These are phyloP conservation scores for Caenorhabditis panamensis DNA, from an alignment of 2,888 invertebrate species.

Conservation along the genomic window DNA sequence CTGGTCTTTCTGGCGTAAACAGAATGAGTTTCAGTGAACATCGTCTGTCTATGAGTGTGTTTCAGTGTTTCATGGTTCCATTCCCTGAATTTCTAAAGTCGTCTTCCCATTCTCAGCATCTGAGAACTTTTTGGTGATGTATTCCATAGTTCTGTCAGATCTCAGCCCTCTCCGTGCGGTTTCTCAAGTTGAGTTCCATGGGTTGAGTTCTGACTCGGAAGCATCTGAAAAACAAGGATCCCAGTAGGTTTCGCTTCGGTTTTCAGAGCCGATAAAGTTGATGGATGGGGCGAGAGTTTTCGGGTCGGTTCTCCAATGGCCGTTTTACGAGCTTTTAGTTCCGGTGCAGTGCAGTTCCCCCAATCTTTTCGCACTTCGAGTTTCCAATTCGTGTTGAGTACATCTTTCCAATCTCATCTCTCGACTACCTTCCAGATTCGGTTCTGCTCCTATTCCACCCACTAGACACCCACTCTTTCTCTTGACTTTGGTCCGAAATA, in stretches of 20 bases:
- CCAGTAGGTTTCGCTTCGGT: constrained; percentile 6
- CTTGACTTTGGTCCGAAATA: constrained; percentile 26
- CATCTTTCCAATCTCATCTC: neutral
- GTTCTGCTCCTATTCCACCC: constrained; percentile 27
- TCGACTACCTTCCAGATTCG: neutral
- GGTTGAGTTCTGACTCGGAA: neutral
- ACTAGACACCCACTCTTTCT: constrained; percentile 44
- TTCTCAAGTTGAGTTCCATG: neutral
- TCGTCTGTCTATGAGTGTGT: neutral
- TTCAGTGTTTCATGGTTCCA: constrained; percentile 15
- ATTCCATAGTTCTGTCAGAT: neutral
- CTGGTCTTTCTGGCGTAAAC: neutral
- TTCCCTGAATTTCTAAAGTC: neutral
- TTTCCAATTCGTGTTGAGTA: constrained; percentile 25
- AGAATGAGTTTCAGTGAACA: neutral
- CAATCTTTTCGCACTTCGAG: constrained; percentile 24
- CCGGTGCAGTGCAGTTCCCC: constrained; percentile 29
- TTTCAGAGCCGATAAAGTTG: constrained; percentile 38
- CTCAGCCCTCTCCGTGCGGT: too few species aligned
- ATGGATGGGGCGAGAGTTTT: constrained; percentile 39
- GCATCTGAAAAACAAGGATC: constrained; percentile 41
- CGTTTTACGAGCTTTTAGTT: constrained; percentile 50
- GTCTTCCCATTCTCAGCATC: too few species aligned
- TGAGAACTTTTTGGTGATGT: neutral
- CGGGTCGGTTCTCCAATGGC: neutral